Base-by-base conservation (phyloP, 2,888 invertebrate genomes). In the Dinocampus coccinellae region DNA sequence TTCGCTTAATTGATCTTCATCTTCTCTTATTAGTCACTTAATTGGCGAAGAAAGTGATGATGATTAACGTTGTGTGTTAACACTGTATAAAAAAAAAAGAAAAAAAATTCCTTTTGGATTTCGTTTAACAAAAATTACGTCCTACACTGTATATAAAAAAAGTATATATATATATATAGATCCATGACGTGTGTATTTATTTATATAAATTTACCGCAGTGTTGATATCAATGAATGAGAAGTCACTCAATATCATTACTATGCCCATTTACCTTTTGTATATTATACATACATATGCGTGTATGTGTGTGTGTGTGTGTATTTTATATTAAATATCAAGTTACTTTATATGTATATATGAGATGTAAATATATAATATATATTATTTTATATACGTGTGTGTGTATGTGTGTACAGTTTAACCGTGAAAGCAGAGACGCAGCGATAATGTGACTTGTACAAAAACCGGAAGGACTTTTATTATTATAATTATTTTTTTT, bases 11-110 rank as follows among this genome's bases (percentile, higher is more conserved):
- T 81, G 82, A 73, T 58, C 75, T 80, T 78, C 78, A 82, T 81
- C 78, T 65, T 72, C 73, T 75, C 77, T 79, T 80, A 78, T 80
- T 77, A 78, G 66, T 61, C 71, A 62, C 61, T 71, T 77, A 80
- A 81, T 81, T 77, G 79, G 75, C 62, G 78, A 81, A 80, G 79
- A 82, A 81, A 81, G 78, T 78, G 78, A 52, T 58, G 77, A 55
- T 67, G 70, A 72, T 72, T 73, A 76, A 75, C 70, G 74, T 71
- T 57, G 72, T 72, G 73, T 70, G 70, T 68, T 70, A 39, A 69
- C 67, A 70, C 65, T 47, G 55, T n/a, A 47, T 71, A 34, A 22
- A 61, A n/a, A n/a, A n/a, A n/a, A n/a, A n/a, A n/a, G n/a, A n/a
- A n/a, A n/a, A n/a, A 39, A 36, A 47, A 22, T 57, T 42, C 39